Evolutionary conservation across 2,113 vertebrate genomes (phyloP).

Genomic region (Pangasianodon hypophthalmus): DNA sequence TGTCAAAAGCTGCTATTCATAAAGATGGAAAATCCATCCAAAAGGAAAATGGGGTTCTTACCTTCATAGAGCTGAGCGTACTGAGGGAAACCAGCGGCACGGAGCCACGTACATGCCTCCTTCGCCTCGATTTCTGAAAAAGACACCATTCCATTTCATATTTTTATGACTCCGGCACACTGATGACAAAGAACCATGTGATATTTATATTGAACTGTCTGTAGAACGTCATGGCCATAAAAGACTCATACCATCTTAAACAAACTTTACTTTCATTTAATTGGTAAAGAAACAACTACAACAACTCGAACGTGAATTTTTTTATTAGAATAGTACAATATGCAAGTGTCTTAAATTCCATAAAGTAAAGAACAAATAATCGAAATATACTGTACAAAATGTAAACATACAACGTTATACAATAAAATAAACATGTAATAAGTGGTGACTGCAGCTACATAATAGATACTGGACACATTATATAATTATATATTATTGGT

Average conservation of each 20-base stretch:
- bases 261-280: background rate
- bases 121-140: constrained; percentile 80
- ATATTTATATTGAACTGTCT: background rate
- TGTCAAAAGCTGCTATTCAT: constrained; percentile 22
- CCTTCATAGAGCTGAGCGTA: constrained; percentile 88
- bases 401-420: background rate
- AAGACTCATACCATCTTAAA: background rate
- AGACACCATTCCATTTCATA: background rate
- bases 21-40: background rate
- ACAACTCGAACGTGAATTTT: too few species aligned
- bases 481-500: background rate
- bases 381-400: background rate
- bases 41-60: constrained; percentile 47
- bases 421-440: background rate
- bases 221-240: background rate
- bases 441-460: background rate
- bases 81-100: constrained; percentile 70
- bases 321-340: background rate
- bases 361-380: background rate
- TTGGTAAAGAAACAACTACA: background rate
- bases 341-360: background rate
- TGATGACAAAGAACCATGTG: background rate
- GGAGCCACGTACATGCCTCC: constrained; percentile 84
- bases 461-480: background rate
- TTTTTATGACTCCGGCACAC: too few species aligned